Percentiles rank a stretch among this genome's conserved stretches.
Conservation (phyloP, 2,888 invertebrate species). For the Apamea anceps region DNA sequence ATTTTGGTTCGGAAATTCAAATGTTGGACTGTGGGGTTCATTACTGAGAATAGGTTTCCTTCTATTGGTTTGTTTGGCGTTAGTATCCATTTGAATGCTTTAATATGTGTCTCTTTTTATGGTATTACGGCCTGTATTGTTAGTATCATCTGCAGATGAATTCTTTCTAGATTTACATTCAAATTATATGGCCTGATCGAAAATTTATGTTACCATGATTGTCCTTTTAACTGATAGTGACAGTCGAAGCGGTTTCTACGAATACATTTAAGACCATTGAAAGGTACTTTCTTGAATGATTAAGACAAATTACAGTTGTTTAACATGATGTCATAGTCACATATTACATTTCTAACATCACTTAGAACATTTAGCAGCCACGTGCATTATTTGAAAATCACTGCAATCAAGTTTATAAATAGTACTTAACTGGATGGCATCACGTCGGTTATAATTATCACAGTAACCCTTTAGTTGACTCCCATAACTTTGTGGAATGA, state of each 20-base stretch:
- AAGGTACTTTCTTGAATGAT: constrained; percentile 56
- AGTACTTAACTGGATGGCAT: constrained; percentile 48
- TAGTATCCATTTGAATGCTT: not conserved
- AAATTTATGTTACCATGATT: constrained; percentile 35
- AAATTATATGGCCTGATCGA: constrained; percentile 3
- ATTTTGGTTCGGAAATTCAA: constrained; percentile 24
- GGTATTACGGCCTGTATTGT: not conserved
- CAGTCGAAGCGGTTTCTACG: constrained; percentile 43
- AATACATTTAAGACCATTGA: constrained; percentile 43
- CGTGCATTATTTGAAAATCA: constrained; percentile 53
- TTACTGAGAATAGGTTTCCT: constrained; percentile 4
- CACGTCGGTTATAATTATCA: constrained; percentile 59
- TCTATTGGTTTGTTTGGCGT: not conserved
- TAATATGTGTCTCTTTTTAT: not conserved
- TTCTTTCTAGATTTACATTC: not conserved
- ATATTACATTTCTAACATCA: constrained; percentile 39
- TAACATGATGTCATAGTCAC: constrained; percentile 57
- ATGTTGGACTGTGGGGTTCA: constrained; percentile 5
- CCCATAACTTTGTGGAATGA: constrained; percentile 49
- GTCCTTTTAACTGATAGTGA: constrained; percentile 21
- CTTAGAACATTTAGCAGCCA: constrained; percentile 39
- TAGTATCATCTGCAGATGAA: not conserved
- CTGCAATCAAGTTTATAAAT: constrained; percentile 57
- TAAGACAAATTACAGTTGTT: constrained; percentile 54
- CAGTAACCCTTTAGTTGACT: constrained; percentile 58